Evolutionary conservation across 2,797 vertebrate genomes (phyloP).

Genomic region (Iguana delicatissima): DNA sequence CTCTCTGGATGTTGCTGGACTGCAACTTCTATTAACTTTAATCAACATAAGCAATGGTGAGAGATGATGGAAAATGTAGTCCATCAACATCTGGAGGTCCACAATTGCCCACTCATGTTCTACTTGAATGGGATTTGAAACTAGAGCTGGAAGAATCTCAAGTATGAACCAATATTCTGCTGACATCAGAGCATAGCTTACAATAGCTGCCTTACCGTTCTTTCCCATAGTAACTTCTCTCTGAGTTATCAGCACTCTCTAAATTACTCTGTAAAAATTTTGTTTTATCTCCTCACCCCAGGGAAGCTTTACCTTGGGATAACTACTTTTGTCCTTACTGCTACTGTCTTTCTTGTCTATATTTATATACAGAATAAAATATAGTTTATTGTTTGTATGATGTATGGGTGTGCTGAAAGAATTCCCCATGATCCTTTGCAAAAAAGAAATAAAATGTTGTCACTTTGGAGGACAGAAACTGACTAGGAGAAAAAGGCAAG

Average conservation of each 20-base stretch:
- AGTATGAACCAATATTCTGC: not conserved
- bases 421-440: slow-evolving; percentile 5
- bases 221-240: not conserved
- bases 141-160: not conserved
- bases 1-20: not conserved
- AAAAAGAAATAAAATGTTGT: not conserved
- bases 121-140: not conserved
- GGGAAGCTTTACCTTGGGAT: slow-evolving; percentile 17
- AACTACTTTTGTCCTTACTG: slow-evolving; percentile 1
- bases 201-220: not conserved
- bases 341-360: slow-evolving; percentile 16
- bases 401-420: not conserved
- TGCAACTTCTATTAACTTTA: not conserved
- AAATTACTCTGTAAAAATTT: slow-evolving; percentile 20
- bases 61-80: not conserved
- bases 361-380: slow-evolving; percentile 34
- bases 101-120: not conserved
- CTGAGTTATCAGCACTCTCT: not conserved
- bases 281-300: slow-evolving; percentile 2
- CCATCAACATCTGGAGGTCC: not conserved
- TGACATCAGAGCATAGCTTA: not conserved
- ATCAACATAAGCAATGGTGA: not conserved
- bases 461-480: not conserved
- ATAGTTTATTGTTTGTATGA: slow-evolving; percentile 18
- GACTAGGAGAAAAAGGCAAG: not conserved